A percentile compares a stretch with the other conserved stretches of the same genome.
Evolutionary conservation across 1,140 invertebrate genomes (phyloP).

Genomic region (Cherax quadricarinatus): DNA sequence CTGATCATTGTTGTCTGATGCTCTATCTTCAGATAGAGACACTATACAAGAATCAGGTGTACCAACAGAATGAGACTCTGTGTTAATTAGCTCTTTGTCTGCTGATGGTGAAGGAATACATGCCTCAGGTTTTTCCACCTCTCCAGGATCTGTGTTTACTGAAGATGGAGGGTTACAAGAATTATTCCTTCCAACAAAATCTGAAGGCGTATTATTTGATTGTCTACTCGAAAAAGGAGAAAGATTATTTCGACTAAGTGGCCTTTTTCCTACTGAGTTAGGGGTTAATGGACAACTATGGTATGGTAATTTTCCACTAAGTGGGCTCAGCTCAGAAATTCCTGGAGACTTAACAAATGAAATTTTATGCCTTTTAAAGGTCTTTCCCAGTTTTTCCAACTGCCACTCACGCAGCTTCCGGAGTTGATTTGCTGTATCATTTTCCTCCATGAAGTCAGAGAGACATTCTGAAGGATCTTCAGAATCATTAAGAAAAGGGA

Average conservation of each 20-base stretch:
- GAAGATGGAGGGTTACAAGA: constrained; percentile 2
- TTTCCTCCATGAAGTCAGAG: constrained; percentile 47
- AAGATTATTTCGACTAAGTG: neutral
- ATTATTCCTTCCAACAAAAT: constrained; percentile 15
- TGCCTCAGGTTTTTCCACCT: neutral
- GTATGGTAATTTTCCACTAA: neutral
- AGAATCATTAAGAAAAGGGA: constrained; percentile 13
- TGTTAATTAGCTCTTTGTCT: neutral
- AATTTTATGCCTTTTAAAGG: constrained; percentile 35
- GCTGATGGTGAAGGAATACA: neutral
- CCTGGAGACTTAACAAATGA: constrained; percentile 38
- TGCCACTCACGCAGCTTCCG: constrained; percentile 61
- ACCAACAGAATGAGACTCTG: neutral
- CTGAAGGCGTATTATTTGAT: neutral
- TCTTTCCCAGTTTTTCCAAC: constrained; percentile 41
- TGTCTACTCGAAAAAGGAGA: neutral
- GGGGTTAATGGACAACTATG: constrained; percentile 8
- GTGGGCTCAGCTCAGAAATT: constrained; percentile 20
- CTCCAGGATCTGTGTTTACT: neutral
- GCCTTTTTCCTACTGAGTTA: neutral
- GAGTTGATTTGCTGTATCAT: constrained; percentile 47
- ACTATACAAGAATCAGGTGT: neutral
- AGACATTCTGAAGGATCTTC: constrained; percentile 19
- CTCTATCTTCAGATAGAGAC: neutral
- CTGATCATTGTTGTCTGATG: neutral